A percentile compares a stretch with the other conserved stretches of the same genome.
phyloP scores from a whole-genome alignment of 1,140 invertebrate species.

The Leptestheria dahalacensis region DNA sequence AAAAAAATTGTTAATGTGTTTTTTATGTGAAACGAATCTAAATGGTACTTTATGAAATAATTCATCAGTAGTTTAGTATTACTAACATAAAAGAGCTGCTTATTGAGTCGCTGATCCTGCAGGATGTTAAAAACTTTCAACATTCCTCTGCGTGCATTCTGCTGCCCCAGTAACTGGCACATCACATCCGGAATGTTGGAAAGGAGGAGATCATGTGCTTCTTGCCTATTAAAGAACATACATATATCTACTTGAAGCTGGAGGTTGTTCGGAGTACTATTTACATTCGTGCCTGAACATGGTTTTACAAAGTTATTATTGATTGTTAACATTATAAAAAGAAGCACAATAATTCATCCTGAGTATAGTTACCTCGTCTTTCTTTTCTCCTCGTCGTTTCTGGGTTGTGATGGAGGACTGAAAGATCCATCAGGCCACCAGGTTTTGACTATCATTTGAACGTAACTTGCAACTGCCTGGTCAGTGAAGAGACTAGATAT shows the following conservation, averaged over 20 bases:
- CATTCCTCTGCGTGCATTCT: constrained; percentile 62
- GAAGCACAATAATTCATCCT: too few relatives aligned
- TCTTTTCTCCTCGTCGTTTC: constrained; percentile 53
- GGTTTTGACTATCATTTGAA: constrained; percentile 61
- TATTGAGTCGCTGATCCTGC: constrained; percentile 72
- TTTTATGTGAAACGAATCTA: too few relatives aligned
- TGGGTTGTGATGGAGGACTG: constrained; percentile 33
- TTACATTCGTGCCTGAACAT: too few relatives aligned
- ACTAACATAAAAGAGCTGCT: constrained; percentile 82
- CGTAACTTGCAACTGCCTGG: constrained; percentile 76
- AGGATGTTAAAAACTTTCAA: constrained; percentile 74
- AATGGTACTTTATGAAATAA: too few relatives aligned
- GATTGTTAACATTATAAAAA: neutral
- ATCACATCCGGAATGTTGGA: constrained; percentile 62
- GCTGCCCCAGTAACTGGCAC: constrained; percentile 65
- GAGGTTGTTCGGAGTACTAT: too few relatives aligned
- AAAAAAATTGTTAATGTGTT: constrained; percentile 17
- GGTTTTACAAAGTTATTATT: too few relatives aligned
- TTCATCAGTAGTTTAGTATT: too few relatives aligned
- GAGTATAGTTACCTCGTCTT: constrained; percentile 27
- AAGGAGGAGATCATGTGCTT: constrained; percentile 47
- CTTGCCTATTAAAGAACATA: constrained; percentile 27
- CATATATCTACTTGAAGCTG: neutral
- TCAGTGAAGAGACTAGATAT: constrained; percentile 75
- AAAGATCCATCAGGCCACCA: constrained; percentile 73